Evolutionary conservation across 1,140 invertebrate genomes (phyloP).

Genomic region (Drosophila lacteicornis): DNA sequence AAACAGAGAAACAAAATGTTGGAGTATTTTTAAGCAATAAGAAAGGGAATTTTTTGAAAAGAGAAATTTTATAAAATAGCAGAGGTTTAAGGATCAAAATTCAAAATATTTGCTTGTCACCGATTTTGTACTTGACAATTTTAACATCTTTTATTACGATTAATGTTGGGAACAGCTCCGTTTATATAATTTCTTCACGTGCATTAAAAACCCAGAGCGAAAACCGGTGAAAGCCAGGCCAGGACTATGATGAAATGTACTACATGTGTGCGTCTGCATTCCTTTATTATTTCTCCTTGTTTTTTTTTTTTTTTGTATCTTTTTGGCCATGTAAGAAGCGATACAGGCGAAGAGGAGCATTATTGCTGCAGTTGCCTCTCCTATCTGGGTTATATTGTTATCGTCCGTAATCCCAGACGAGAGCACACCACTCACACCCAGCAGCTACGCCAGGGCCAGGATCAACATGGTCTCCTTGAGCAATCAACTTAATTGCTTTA

Average conservation of each 20-base stretch:
- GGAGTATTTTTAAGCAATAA: no score
- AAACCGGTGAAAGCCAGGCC: neutral
- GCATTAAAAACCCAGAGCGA: neutral
- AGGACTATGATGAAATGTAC: slow-evolving; percentile 39
- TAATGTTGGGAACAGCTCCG: no score
- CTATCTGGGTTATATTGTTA: slow-evolving; percentile 57
- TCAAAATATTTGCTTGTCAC: no score
- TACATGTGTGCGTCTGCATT: slow-evolving; percentile 41
- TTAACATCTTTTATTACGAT: no score
- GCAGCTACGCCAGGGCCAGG: neutral
- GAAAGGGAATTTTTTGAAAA: neutral
- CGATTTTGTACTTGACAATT: no score
- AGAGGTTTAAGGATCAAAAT: no score
- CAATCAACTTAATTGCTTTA: slow-evolving; percentile 79
- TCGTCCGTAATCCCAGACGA: slow-evolving; percentile 63
- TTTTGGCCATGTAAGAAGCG: slow-evolving; percentile 13
- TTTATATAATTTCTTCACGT: neutral
- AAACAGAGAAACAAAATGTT: slow-evolving; percentile 1
- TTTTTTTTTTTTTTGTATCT: neutral
- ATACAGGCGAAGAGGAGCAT: slow-evolving; percentile 7
- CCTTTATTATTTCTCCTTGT: slow-evolving; percentile 23
- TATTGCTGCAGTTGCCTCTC: slow-evolving; percentile 38
- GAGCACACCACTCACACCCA: slow-evolving; percentile 21
- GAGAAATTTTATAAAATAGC: no score
- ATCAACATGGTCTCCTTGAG: slow-evolving; percentile 43